phyloP scores from a whole-genome alignment of 2,113 vertebrate species.

The Thunnus maccoyii region DNA sequence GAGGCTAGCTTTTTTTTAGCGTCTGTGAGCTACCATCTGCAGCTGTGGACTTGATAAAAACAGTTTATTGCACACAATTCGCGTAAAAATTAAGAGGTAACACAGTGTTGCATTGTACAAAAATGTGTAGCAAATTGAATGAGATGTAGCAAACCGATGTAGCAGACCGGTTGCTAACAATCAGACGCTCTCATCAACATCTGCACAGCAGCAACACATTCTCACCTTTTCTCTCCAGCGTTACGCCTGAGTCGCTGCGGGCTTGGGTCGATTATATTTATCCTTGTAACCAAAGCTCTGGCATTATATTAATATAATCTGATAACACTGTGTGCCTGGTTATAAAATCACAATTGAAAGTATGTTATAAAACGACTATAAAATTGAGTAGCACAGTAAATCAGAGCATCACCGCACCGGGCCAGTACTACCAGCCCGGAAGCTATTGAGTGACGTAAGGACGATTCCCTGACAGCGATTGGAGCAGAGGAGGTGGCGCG shows the following conservation, averaged over 20 bases:
- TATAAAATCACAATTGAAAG: not conserved
- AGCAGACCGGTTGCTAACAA: conserved; percentile 27
- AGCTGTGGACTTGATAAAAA: not conserved
- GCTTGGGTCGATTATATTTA: not conserved
- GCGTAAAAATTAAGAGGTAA: accelerated
- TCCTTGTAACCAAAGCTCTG: conserved; percentile 2
- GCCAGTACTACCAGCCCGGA: conserved; percentile 76
- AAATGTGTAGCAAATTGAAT: not conserved
- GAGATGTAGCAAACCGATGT: not conserved
- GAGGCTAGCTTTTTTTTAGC: conserved; percentile 22
- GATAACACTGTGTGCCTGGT: accelerated
- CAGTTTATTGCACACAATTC: not conserved
- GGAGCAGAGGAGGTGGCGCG: conserved; percentile 86
- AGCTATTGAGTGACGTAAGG: conserved; percentile 73
- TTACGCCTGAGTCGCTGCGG: conserved; percentile 42
- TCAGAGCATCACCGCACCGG: conserved; percentile 64
- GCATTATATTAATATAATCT: not conserved
- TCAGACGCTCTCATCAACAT: conserved; percentile 57
- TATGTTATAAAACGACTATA: conserved; percentile 13
- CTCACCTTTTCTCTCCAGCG: conserved; percentile 77
- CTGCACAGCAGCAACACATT: conserved; percentile 73
- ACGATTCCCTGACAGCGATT: conserved; percentile 76
- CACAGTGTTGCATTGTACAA: accelerated
- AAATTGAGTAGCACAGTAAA: conserved; percentile 52
- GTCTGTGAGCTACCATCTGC: conserved; percentile 17